Base-by-base conservation (phyloP, 2,113 vertebrate species). In the Apodemus speciosus region DNA sequence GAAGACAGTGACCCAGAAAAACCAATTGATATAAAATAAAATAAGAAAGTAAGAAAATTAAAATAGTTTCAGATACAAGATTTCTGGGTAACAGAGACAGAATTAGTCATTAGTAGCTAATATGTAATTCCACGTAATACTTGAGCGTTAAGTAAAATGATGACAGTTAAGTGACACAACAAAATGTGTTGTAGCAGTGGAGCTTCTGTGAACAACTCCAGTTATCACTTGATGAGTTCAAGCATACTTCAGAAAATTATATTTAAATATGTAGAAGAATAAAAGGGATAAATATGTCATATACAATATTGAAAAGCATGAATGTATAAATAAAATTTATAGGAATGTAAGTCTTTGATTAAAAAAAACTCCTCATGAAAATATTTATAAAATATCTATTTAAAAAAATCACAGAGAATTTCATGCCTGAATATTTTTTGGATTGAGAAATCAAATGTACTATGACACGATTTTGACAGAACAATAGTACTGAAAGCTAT, bases 381-480 rank as follows among this genome's bases (percentile, higher is more conserved):
- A 49, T 1, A 56, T 90, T 85, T 21, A 75, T 10, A 58, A 11
- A 56, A 69, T 68, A 84, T 85, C 9, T 71, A 66, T 56, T n/a
- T 9, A 38, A 85, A 90, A 69, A 46, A 43, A 68, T 49, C 58
- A 9, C 21, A 38, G 35, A 62, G 35, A 3, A 80, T 2, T 30
- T 4, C 4, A 32, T 66, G n/a, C 30, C n/a, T 90, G 68, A 87
- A 90, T 1, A 79, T 30, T 81, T 92, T 88, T 8, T 68, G 14
- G 1, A 91, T 92, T 87, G 25, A 89, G 72, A 13, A 81, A 91
- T 84, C 27, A 94, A 93, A 75, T 62, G 10, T 8, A 69, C 43
- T 51, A 46, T 83, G 53, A 83, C 86, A 62, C 30, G 3, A 27
- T 94, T 95, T 92, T 95, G 72, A 92, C 38, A 94, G 85, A 93